phyloP scores from a whole-genome alignment of 2,113 vertebrate genomes.

The Telmatochromis sp. region DNA sequence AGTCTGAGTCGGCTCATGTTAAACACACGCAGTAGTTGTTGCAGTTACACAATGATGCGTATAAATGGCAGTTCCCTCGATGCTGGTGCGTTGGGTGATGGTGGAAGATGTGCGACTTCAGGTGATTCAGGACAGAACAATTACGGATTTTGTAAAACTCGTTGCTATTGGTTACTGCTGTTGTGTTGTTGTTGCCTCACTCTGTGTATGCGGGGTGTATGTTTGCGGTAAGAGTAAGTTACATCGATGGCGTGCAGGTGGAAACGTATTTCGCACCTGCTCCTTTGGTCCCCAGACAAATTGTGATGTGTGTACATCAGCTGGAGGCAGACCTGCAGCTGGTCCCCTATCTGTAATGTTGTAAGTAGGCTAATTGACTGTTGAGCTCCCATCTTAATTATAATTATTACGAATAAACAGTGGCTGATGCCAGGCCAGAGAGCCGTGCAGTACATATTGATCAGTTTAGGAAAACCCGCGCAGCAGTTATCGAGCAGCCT shows the following conservation, averaged over 20 bases:
- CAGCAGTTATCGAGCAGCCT: not conserved
- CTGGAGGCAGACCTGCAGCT: slow-evolving; percentile 1
- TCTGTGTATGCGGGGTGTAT: not conserved
- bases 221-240: not conserved
- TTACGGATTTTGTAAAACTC: not conserved
- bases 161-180: not conserved
- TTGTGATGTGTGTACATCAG: not conserved
- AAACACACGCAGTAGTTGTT: not conserved
- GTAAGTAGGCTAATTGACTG: slow-evolving; percentile 13
- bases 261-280: slow-evolving; percentile 11
- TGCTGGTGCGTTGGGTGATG: not conserved
- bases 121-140: not conserved
- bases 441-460: not conserved
- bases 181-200: not conserved
- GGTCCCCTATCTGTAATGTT: slow-evolving; percentile 2
- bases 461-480: not conserved
- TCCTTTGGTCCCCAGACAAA: not conserved
- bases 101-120: not conserved
- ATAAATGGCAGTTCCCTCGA: not conserved
- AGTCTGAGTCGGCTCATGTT: not conserved
- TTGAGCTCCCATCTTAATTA: slow-evolving; percentile 18
- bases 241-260: not conserved
- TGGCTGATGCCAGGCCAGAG: not conserved
- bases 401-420: not conserved
- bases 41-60: not conserved